These are phyloP conservation scores for Clarias fuscus DNA, from an alignment of 2,797 vertebrate genomes.

Conservation along the genomic window DNA sequence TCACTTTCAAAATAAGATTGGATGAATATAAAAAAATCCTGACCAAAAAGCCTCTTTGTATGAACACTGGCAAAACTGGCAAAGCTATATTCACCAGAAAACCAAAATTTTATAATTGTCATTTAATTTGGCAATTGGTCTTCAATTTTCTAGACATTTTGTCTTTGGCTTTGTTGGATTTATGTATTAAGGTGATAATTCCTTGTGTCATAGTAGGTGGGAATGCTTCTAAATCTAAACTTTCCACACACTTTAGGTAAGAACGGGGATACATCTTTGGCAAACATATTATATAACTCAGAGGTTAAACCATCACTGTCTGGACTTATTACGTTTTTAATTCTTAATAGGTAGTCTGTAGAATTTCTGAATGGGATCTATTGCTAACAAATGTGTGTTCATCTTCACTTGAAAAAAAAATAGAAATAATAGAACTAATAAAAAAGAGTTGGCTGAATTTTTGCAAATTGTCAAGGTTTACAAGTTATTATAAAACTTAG, in stretches of 20 bases:
- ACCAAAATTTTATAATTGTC: not conserved
- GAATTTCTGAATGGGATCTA: too few relatives aligned
- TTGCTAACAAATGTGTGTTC: not conserved
- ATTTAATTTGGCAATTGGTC: constrained; percentile 6
- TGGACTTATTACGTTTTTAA: not conserved
- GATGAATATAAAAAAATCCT: too few relatives aligned
- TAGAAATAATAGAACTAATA: too few relatives aligned
- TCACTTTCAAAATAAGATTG: too few relatives aligned
- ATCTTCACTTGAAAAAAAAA: not conserved
- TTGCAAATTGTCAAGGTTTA: constrained; percentile 3
- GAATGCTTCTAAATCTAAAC: not conserved
- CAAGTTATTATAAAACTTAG: not conserved
- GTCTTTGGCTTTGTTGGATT: constrained; percentile 24
- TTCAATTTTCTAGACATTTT: not conserved
- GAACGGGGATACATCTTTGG: not conserved
- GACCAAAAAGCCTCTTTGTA: too few relatives aligned
- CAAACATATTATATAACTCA: not conserved
- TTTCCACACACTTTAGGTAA: not conserved
- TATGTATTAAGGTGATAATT: not conserved
- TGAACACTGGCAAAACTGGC: too few relatives aligned
- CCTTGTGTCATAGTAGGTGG: constrained; percentile 21
- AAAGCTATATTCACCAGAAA: too few relatives aligned
- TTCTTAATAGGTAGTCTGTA: too few relatives aligned
- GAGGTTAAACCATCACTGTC: not conserved
- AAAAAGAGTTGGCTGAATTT: not conserved